phyloP scores from a whole-genome alignment of 2,113 vertebrate genomes.

The Scalopus aquaticus region DNA sequence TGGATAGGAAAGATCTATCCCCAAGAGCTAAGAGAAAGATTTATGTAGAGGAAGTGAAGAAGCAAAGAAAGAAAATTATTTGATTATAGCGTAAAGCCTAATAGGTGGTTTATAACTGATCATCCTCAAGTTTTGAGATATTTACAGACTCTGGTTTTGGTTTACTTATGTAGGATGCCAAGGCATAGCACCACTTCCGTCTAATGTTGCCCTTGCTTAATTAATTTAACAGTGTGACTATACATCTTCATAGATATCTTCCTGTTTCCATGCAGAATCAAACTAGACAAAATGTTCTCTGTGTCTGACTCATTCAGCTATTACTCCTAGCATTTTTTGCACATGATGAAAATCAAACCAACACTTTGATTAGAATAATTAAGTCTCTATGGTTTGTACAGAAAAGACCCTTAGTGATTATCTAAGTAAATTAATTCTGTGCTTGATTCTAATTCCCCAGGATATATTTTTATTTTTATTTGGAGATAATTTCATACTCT shows the following conservation, averaged over 20 bases:
- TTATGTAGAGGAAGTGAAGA: not conserved
- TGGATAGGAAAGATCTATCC: not conserved
- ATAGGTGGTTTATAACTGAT: not conserved
- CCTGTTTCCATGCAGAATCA: not conserved
- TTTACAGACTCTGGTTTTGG: not conserved
- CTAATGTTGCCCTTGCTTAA: not conserved
- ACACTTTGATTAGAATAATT: conserved; percentile 5
- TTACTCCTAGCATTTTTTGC: not conserved
- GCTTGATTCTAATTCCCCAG: conserved; percentile 39
- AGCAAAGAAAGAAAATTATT: not conserved
- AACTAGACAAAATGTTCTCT: not conserved
- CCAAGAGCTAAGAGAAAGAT: not conserved
- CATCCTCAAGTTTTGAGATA: not conserved
- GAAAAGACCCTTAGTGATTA: not conserved
- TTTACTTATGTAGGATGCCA: not conserved
- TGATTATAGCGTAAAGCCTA: not conserved
- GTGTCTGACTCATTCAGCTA: not conserved
- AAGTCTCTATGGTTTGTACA: not conserved
- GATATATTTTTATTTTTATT: conserved; percentile 16
- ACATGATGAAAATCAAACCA: conserved; percentile 7
- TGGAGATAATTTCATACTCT: not conserved
- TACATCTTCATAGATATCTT: not conserved
- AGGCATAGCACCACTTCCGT: not conserved
- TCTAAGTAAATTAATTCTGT: conserved; percentile 33
- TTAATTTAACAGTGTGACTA: not conserved